Percentiles rank a stretch among this genome's conserved stretches.
phyloP scores from a whole-genome alignment of 2,888 invertebrate genomes.

The Galeruca laticollis region DNA sequence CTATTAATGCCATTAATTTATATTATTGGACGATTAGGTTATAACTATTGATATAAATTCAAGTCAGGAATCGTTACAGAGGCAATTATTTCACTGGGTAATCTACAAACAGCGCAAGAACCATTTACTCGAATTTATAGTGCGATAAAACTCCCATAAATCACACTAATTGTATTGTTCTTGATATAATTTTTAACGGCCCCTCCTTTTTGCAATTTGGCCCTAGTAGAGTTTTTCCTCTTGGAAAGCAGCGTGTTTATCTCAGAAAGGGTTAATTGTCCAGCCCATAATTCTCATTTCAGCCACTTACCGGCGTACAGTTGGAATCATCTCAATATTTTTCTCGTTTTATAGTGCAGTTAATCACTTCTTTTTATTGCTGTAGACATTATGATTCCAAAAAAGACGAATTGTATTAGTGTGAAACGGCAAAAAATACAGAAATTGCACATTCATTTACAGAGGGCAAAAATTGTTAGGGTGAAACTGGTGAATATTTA shows the following conservation, averaged over 20 bases:
- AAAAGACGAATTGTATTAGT: too few relatives aligned
- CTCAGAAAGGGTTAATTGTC: slow-evolving; percentile 55
- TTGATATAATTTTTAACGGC: slow-evolving; percentile 48
- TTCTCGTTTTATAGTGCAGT: slow-evolving; percentile 33
- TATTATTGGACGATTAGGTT: slow-evolving; percentile 17
- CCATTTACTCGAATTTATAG: slow-evolving; percentile 43
- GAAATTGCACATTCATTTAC: too few relatives aligned
- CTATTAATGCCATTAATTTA: not conserved
- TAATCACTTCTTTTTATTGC: not conserved
- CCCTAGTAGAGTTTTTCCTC: slow-evolving; percentile 39
- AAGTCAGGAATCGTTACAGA: slow-evolving; percentile 30
- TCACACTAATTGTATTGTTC: slow-evolving; percentile 53
- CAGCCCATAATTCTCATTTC: slow-evolving; percentile 50
- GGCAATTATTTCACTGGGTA: slow-evolving; percentile 36
- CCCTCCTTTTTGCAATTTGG: slow-evolving; percentile 50
- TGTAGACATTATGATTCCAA: not conserved
- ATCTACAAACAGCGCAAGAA: slow-evolving; percentile 42
- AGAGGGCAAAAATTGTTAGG: too few relatives aligned
- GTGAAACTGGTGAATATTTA: too few relatives aligned
- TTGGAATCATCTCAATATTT: slow-evolving; percentile 10
- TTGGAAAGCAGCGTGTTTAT: slow-evolving; percentile 45
- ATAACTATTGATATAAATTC: slow-evolving; percentile 25
- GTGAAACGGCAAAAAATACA: too few relatives aligned
- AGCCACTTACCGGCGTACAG: slow-evolving; percentile 50
- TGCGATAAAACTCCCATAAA: slow-evolving; percentile 57